phyloP scores from a whole-genome alignment of 37 sponge, comb jelly and placozoan genomes.

The Hormiphora californensis region DNA sequence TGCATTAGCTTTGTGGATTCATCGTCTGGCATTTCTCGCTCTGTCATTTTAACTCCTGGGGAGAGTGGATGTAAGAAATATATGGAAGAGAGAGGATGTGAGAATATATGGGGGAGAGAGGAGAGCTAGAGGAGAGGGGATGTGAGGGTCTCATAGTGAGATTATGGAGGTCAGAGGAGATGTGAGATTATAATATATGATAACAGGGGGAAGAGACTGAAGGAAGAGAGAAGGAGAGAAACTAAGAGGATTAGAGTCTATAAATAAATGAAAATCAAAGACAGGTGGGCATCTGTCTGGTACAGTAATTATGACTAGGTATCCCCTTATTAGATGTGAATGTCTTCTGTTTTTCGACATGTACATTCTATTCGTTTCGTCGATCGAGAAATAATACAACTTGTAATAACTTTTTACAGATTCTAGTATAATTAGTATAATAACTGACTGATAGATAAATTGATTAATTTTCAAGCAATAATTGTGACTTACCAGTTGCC shows the following conservation, averaged over 20 bases:
- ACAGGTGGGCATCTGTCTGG: too few relatives aligned
- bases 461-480: neutral
- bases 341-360: too few relatives aligned
- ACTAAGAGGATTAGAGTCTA: neutral
- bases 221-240: neutral
- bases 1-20: conserved; percentile 66
- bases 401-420: too few relatives aligned
- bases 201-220: too few relatives aligned
- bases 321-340: too few relatives aligned
- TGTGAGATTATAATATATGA: too few relatives aligned
- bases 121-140: neutral
- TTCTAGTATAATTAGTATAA: neutral
- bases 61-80: neutral
- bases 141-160: too few relatives aligned
- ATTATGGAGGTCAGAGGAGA: too few relatives aligned
- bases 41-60: conserved; percentile 59
- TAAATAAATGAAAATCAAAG: neutral
- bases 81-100: neutral
- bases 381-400: too few relatives aligned
- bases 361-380: too few relatives aligned
- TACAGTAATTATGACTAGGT: too few relatives aligned
- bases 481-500: conserved; percentile 44
- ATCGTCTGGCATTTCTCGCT: conserved; percentile 66
- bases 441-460: neutral
- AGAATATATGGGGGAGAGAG: neutral